These are phyloP conservation scores for Drosophila anceps DNA, from an alignment of 2,888 invertebrate genomes.

Conservation along the genomic window DNA sequence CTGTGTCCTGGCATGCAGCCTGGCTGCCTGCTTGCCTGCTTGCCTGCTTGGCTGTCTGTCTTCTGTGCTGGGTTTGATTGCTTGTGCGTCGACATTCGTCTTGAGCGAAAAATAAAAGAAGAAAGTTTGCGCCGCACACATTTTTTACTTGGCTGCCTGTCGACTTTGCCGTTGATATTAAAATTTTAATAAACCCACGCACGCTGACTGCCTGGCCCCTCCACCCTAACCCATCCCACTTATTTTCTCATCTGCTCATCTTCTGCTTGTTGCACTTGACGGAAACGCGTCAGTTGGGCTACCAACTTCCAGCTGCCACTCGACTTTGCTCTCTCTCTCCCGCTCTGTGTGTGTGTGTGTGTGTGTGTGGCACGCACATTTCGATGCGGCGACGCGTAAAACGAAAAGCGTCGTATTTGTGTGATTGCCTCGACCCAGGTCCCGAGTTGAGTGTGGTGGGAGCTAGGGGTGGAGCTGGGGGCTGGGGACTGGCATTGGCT, in stretches of 20 bases:
- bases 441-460: not conserved
- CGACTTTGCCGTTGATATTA: conserved; percentile 78
- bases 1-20: conserved; percentile 38
- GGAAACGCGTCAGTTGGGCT: conserved; percentile 75
- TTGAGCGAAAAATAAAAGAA: conserved; percentile 34
- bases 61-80: conserved; percentile 59
- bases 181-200: conserved; percentile 80
- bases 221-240: not conserved
- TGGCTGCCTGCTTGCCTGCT: conserved; percentile 14
- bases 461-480: not conserved
- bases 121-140: conserved; percentile 71
- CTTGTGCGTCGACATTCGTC: conserved; percentile 73
- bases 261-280: conserved; percentile 78
- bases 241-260: conserved; percentile 29
- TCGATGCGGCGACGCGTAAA: conserved; percentile 77
- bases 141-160: conserved; percentile 78
- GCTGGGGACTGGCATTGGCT: not conserved
- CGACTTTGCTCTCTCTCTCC: not conserved
- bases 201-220: conserved; percentile 49
- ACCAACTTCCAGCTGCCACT: conserved; percentile 12
- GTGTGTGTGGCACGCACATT: conserved; percentile 70
- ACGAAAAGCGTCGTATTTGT: conserved; percentile 75
- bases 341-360: not conserved
- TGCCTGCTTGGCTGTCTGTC: conserved; percentile 3
- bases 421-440: conserved; percentile 57